A percentile compares a stretch with the other conserved stretches of the same genome.
Conservation (phyloP, 2,797 vertebrate species). For the Smutsia temminckii region DNA sequence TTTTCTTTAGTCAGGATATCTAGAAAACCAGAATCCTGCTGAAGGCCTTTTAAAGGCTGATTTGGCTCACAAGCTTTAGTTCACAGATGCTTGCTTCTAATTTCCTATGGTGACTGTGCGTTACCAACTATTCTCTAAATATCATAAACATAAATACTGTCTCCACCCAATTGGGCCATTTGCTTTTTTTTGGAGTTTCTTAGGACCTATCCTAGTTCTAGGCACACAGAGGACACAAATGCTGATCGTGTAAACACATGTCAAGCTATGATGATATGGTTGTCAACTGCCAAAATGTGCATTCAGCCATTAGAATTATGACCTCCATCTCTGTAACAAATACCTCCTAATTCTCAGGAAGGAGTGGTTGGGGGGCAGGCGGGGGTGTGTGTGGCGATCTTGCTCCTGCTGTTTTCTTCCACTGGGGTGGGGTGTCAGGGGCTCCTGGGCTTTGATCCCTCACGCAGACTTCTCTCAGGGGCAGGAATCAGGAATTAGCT, state of each 20-base stretch:
- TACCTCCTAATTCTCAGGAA: neutral
- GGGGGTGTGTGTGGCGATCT: neutral
- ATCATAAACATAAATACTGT: neutral
- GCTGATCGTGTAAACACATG: neutral
- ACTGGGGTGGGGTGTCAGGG: neutral
- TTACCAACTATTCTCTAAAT: neutral
- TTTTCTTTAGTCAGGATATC: neutral
- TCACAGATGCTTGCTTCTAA: neutral
- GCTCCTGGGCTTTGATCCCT: neutral
- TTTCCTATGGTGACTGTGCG: neutral
- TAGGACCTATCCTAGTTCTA: neutral
- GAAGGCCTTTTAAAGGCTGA: neutral
- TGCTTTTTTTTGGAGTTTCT: neutral
- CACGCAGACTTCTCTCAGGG: neutral
- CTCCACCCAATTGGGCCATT: rapidly evolving
- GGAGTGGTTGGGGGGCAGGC: neutral
- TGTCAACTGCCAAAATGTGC: neutral
- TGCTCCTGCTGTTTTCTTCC: neutral
- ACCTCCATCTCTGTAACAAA: neutral
- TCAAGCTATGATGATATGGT: neutral
- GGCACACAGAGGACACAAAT: neutral
- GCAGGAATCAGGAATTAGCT: neutral
- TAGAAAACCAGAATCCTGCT: neutral
- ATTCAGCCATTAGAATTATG: neutral
- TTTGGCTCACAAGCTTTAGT: rapidly evolving